Evolutionary conservation across 2,888 invertebrate genomes (phyloP).

Genomic region (Eustalomyia histrio): DNA sequence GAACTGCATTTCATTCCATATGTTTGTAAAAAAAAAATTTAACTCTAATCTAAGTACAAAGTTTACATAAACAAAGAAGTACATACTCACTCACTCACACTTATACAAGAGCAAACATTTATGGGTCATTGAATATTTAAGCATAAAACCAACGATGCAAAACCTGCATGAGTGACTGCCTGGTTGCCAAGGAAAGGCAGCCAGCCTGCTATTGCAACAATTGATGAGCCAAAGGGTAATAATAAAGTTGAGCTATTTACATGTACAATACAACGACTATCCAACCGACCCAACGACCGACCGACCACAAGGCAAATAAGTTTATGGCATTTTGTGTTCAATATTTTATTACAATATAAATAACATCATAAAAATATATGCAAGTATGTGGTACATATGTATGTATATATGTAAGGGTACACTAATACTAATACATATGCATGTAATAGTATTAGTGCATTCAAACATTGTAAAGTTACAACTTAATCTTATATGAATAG

Average conservation of each 20-base stretch:
- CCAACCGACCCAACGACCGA: background rate
- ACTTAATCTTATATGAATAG: no score
- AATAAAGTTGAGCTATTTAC: slow-evolving; percentile 5
- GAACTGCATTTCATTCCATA: background rate
- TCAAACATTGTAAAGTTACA: no score
- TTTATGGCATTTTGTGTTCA: slow-evolving; percentile 4
- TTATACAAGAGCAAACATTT: slow-evolving; percentile 8
- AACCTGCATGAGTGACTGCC: slow-evolving; percentile 17
- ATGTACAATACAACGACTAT: no score
- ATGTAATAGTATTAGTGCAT: no score
- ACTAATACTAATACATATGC: no score
- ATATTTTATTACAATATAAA: background rate
- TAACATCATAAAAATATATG: background rate
- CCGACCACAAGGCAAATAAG: slow-evolving; percentile 6
- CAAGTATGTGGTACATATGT: background rate
- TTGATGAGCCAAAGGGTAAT: slow-evolving; percentile 13
- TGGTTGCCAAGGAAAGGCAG: background rate
- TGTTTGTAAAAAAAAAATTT: background rate
- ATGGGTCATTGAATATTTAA: slow-evolving; percentile 43
- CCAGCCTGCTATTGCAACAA: background rate
- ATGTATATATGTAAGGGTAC: no score
- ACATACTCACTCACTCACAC: background rate
- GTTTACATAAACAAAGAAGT: background rate
- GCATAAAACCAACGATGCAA: slow-evolving; percentile 22
- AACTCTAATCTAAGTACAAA: background rate